Conservation (phyloP, 2,113 vertebrate genomes). For the Pachycephala philippinensis region DNA sequence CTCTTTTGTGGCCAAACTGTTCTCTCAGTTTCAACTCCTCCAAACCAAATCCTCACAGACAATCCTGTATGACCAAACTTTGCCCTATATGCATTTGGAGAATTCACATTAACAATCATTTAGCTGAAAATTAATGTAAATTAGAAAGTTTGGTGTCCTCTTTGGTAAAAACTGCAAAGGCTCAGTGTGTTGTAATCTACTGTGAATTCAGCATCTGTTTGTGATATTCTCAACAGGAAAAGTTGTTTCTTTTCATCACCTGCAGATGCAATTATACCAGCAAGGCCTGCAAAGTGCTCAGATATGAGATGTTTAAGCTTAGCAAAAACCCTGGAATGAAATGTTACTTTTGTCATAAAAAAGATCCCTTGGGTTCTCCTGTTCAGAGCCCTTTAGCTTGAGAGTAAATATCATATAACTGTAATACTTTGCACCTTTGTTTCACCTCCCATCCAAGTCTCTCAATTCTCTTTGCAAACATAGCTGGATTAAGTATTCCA, state of each 20-base stretch:
- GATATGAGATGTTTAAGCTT: neutral
- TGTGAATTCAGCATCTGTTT: constrained; percentile 38
- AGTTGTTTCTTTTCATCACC: neutral
- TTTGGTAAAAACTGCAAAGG: neutral
- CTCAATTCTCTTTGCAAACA: neutral
- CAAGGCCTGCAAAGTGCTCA: neutral
- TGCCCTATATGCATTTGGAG: neutral
- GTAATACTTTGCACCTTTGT: neutral
- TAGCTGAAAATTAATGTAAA: neutral
- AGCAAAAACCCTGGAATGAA: neutral
- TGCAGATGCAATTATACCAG: constrained; percentile 6
- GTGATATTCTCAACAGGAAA: neutral
- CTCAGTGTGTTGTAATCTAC: neutral
- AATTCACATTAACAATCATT: neutral
- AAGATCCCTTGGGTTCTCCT: neutral
- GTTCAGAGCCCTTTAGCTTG: neutral
- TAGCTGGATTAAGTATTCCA: neutral
- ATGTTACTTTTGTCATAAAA: neutral
- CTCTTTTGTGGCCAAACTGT: neutral
- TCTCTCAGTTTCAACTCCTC: neutral
- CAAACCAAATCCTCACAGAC: neutral
- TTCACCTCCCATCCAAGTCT: neutral
- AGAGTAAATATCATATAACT: neutral
- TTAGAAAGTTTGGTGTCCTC: neutral
- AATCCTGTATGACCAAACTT: neutral